Conservation (phyloP, 2,797 vertebrate species). For the Macropus fuliginosus region DNA sequence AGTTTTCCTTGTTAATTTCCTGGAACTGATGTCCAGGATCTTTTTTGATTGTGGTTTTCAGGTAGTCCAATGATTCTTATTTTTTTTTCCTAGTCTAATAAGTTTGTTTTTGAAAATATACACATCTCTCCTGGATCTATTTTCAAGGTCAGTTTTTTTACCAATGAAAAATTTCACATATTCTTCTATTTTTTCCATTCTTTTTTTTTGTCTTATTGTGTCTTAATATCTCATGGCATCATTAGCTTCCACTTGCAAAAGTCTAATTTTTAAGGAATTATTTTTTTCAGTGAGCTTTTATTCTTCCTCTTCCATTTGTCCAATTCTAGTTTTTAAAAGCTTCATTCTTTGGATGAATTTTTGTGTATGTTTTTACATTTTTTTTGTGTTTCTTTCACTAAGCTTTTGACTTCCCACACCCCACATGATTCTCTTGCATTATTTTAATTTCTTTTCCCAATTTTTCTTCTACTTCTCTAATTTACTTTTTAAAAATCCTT, state of each 20-base stretch:
- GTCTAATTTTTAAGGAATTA: neutral
- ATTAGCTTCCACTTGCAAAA: neutral
- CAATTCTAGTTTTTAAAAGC: neutral
- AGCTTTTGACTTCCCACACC: neutral
- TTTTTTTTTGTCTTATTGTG: neutral
- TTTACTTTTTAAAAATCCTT: neutral
- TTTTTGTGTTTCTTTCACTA: neutral
- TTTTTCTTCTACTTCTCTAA: neutral
- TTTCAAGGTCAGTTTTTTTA: neutral
- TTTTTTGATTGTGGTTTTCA: neutral
- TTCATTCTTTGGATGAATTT: neutral
- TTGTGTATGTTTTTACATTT: neutral
- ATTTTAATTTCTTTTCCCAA: neutral
- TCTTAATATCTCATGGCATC: neutral
- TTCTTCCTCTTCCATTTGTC: neutral
- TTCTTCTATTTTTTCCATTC: neutral
- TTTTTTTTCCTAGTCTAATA: neutral
- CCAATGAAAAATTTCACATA: neutral
- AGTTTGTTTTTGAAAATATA: neutral
- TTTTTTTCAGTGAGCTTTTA: neutral
- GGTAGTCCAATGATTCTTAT: neutral
- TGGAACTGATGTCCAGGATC: neutral
- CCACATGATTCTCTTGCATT: neutral
- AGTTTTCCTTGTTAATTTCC: neutral
- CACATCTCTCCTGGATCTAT: neutral